A percentile compares a stretch with the other conserved stretches of the same genome.
Evolutionary conservation across 2,797 vertebrate species (phyloP).

Genomic region (Antennarius maculatus): DNA sequence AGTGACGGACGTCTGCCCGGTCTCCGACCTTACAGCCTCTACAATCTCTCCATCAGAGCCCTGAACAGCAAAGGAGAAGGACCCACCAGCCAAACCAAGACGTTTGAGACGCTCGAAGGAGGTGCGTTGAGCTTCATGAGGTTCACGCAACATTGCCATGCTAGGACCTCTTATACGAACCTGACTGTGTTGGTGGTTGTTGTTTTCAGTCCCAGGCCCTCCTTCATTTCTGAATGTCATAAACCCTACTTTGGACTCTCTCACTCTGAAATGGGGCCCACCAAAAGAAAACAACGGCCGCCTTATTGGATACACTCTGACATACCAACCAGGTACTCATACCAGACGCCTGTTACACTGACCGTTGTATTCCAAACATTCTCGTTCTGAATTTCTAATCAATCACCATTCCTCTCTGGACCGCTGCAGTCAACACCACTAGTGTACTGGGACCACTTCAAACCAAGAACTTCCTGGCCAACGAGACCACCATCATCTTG

Average conservation of each 20-base stretch:
- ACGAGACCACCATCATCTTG: constrained; percentile 87
- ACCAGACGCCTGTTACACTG: neutral
- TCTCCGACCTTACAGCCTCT: constrained; percentile 90
- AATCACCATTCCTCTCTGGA: neutral
- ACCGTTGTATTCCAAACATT: neutral
- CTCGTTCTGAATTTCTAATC: neutral
- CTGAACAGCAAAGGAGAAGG: constrained; percentile 94
- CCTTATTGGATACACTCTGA: constrained; percentile 89
- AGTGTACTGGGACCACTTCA: constrained; percentile 87
- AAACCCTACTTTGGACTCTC: constrained; percentile 85
- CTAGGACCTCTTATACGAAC: neutral
- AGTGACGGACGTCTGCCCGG: constrained; percentile 88
- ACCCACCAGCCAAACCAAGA: constrained; percentile 83
- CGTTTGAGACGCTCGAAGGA: constrained; percentile 93
- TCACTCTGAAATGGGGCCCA: constrained; percentile 91
- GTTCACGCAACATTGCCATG: too few species aligned
- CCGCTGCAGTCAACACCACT: constrained; percentile 87
- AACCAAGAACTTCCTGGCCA: constrained; percentile 84
- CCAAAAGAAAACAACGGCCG: constrained; percentile 88
- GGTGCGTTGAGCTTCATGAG: constrained; percentile 75
- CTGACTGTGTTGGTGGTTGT: constrained; percentile 23
- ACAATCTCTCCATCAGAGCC: constrained; percentile 87
- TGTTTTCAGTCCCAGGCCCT: constrained; percentile 86
- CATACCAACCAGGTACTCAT: constrained; percentile 89
- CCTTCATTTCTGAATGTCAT: constrained; percentile 86